Evolutionary conservation across 2,888 invertebrate species (phyloP), one percentile per base, ranked within the genome.

Genomic region (Lagria hirta): DNA sequence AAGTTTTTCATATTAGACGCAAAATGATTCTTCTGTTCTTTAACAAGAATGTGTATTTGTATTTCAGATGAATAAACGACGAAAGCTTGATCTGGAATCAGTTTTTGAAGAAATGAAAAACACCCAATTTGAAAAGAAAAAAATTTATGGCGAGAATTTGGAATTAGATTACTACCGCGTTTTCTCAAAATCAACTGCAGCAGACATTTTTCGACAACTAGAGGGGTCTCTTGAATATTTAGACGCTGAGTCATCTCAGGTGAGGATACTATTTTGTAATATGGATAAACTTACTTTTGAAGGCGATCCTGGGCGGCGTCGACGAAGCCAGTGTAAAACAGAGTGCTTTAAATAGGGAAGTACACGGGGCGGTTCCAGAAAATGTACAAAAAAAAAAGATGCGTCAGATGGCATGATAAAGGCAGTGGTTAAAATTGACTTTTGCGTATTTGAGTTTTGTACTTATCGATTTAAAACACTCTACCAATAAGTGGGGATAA

Each of bases 201-300:
- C 73, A 50, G 52, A 62, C 10, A 48, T 83, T 35, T 68, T 81
- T 30, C 52, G 60, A 22, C 72, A 75, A 52, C 72, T 82, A 4
- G 81, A 84, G 65, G 59, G 72, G 2, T 71, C 72, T 14, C 54
- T 84, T 12, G 70, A 75, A 58, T 86, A 84, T 69, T 82, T 82
- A 54, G 75, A 76, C 3, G 83, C 81, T n/a, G 77, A 81, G 49
- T 66, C 83, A 16, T 71, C 81, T 1, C 74, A 74, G 70, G 78
- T 83, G 42, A 74, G 70, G 18, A 11, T n/a, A 13, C 12, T 28
- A 3, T 34, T 32, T 4, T 24, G 6, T n/a, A n/a, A n/a, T n/a
- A n/a, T n/a, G n/a, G 7, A 18, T 18, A 18, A 18, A 6, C 5
- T 7, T 5, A 5, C 5, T 18, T 7, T 18, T 18, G 7, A 6